Conservation (phyloP, 2,797 vertebrate species). For the Coilia nasus region DNA sequence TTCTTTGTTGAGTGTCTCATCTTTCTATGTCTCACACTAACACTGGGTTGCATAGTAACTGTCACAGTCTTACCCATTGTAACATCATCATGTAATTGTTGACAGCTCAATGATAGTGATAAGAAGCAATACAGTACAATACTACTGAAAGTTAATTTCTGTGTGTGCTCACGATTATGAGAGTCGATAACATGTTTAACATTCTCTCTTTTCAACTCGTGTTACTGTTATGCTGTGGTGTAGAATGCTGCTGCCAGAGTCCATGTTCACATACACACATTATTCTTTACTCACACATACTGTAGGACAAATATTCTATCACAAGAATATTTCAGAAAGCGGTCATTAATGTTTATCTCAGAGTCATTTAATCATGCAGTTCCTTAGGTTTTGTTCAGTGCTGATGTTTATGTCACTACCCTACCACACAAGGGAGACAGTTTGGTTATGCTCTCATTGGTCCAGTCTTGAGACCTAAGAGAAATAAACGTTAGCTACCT, state of each 20-base stretch:
- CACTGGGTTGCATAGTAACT: background rate
- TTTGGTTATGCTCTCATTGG: background rate
- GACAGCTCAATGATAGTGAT: background rate
- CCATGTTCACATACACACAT: background rate
- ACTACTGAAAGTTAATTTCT: background rate
- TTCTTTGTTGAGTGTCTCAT: background rate
- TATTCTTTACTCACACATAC: background rate
- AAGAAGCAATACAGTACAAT: background rate
- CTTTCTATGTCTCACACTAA: constrained; percentile 23
- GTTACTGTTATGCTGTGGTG: background rate
- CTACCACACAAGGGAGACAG: background rate
- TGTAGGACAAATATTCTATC: constrained; percentile 6
- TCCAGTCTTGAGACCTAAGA: too few species aligned
- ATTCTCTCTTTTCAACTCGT: background rate
- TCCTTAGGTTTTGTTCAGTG: background rate
- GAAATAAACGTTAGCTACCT: background rate
- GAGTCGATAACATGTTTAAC: constrained; percentile 11
- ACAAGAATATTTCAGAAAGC: constrained; percentile 13
- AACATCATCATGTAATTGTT: background rate
- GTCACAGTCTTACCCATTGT: constrained; percentile 8
- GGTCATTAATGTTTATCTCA: background rate
- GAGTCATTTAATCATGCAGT: constrained; percentile 19
- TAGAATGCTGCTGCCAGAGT: background rate
- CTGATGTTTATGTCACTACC: background rate
- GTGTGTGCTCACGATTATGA: background rate